phyloP scores from a whole-genome alignment of 1,140 invertebrate genomes.

The Teleopsis dalmanni region DNA sequence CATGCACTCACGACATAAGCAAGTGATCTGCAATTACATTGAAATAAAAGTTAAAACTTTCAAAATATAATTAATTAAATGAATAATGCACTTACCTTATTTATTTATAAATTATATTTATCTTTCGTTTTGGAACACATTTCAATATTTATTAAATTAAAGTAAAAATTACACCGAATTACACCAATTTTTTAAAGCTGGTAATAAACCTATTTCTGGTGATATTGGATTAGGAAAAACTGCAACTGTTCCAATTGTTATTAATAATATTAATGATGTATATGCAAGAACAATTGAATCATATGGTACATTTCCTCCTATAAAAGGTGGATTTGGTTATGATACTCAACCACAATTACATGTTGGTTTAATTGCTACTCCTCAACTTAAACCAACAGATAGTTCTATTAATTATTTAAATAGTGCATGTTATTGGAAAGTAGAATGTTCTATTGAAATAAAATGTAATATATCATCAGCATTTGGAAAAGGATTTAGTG shows the following conservation, averaged over 20 bases:
- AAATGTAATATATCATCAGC: conserved; percentile 10
- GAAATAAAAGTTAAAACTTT: too few relatives aligned
- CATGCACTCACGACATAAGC: too few relatives aligned
- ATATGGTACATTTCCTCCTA: conserved; percentile 10
- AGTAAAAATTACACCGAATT: too few relatives aligned
- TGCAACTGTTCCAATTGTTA: too few relatives aligned
- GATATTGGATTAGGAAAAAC: background rate
- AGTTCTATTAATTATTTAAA: conserved; percentile 2
- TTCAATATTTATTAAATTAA: too few relatives aligned
- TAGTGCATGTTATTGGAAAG: conserved; percentile 9
- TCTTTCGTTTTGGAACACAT: too few relatives aligned
- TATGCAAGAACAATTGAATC: conserved; percentile 9
- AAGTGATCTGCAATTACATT: too few relatives aligned
- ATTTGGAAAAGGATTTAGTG: conserved; percentile 10
- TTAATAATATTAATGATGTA: conserved; percentile 7
- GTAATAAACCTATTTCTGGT: too few relatives aligned
- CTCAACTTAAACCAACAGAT: conserved; percentile 13
- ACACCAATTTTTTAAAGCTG: too few relatives aligned
- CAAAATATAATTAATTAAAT: too few relatives aligned
- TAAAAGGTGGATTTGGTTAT: conserved; percentile 6
- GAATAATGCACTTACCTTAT: too few relatives aligned
- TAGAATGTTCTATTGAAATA: conserved; percentile 9
- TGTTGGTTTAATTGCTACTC: conserved; percentile 14
- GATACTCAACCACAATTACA: conserved; percentile 15
- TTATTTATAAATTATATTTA: too few relatives aligned